Evolutionary conservation across 1,140 invertebrate genomes (phyloP).

Genomic region (Cotesia glomerata): DNA sequence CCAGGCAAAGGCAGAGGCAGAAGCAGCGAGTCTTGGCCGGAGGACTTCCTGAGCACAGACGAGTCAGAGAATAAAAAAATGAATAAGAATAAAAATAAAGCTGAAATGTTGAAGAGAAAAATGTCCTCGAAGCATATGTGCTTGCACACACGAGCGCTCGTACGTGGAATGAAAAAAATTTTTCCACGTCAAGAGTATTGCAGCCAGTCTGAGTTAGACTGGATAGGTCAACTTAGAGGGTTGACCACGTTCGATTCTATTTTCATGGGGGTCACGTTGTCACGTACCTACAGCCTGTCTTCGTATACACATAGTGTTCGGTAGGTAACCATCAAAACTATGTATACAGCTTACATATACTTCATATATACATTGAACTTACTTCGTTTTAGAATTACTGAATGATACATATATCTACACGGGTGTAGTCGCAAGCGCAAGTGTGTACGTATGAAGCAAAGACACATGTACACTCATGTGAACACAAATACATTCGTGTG

Average conservation of each 20-base stretch:
- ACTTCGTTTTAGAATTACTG: neutral
- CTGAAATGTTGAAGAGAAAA: constrained; percentile 15
- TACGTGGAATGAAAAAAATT: constrained; percentile 36
- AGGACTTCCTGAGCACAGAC: neutral
- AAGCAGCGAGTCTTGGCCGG: neutral
- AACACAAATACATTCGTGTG: too few relatives aligned
- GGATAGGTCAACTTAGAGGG: constrained; percentile 32
- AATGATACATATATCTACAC: neutral
- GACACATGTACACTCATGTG: too few relatives aligned
- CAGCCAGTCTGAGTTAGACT: constrained; percentile 17
- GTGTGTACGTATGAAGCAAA: too few relatives aligned
- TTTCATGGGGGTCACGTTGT: constrained; percentile 44
- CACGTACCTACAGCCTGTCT: constrained; percentile 39
- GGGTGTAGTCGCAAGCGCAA: too few relatives aligned
- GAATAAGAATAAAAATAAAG: neutral
- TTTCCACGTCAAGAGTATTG: constrained; percentile 38
- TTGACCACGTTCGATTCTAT: constrained; percentile 35
- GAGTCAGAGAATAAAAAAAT: neutral
- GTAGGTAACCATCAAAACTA: constrained; percentile 24
- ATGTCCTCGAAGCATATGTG: constrained; percentile 3
- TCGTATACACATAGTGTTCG: neutral
- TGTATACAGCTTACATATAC: constrained; percentile 25
- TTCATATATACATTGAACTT: constrained; percentile 16
- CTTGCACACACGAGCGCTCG: neutral
- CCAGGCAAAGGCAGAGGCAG: neutral